Percentiles rank a stretch among this genome's conserved stretches.
Evolutionary conservation across 2,797 vertebrate genomes (phyloP).

Genomic region (Sarcoramphus papa): DNA sequence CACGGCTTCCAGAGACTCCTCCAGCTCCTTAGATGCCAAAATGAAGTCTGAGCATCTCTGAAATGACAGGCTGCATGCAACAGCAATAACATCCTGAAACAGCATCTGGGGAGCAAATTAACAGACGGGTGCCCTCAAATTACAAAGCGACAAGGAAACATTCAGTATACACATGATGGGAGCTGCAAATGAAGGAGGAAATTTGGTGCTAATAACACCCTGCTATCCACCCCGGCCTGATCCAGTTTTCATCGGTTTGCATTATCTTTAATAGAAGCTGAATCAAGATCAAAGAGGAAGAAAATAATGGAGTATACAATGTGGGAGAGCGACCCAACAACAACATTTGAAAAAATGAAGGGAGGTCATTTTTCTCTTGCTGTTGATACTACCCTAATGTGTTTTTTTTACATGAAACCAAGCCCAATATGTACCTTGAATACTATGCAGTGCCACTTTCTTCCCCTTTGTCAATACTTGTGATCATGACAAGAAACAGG

Average conservation of each 20-base stretch:
- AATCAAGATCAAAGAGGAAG: background rate
- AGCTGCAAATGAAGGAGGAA: background rate
- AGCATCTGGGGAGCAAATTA: background rate
- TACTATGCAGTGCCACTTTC: background rate
- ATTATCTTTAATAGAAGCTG: background rate
- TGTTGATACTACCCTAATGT: background rate
- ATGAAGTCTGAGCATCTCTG: background rate
- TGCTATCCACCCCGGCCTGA: background rate
- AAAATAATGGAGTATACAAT: background rate
- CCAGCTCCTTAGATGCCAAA: constrained; percentile 1
- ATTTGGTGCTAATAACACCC: constrained; percentile 7
- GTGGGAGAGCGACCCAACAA: background rate
- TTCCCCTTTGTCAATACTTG: background rate
- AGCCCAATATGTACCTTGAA: background rate
- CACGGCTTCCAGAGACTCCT: background rate
- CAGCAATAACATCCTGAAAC: background rate
- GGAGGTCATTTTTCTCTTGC: background rate
- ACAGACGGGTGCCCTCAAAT: background rate
- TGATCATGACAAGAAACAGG: background rate
- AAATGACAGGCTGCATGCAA: constrained; percentile 10
- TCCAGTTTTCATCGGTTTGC: background rate
- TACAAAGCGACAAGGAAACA: background rate
- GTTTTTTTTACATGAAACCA: background rate
- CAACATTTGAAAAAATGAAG: background rate
- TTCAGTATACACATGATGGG: background rate